Evolutionary conservation across 2,113 vertebrate species (phyloP), one percentile per base, ranked within the genome.

Genomic region (Zingel zingel): DNA sequence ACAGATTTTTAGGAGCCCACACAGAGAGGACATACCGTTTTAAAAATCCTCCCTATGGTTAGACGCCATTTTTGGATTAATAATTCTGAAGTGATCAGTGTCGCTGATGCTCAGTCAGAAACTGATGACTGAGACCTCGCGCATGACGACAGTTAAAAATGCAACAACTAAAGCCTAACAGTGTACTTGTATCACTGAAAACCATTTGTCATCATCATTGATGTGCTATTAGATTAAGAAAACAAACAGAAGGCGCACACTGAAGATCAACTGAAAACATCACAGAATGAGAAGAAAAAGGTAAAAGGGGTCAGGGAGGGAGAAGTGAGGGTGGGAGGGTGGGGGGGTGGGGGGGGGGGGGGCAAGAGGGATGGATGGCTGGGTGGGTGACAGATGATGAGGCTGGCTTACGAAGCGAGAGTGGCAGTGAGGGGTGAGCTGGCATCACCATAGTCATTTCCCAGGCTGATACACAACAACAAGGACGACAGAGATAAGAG

Each of bases 381-480:
- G 72, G 57, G 45, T 74, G 85, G 53, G 81, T 94, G 95, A 95
- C 95, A 47, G 88, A 95, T 90, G 93, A 97, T 94, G 95, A 91
- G 89, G 90, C 94, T 94, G 93, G 95, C 94, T 94, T 94, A 94
- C 86, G 91, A 93, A 95, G 94, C 91, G 86, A 90, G 84, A 82
- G 94, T 92, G 94, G 92, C 90, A 93, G 94, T 94, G 93, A 95
- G 90, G 88, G 94, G 96, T 95, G 95, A 97, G 96, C 94, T 96
- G 96, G 97, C 97, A 97, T 96, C 96, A 96, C 97, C 97, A 96
- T 96, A 97, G 96, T 95, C 96, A 91, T 94, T 93, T 95, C 89
- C 92, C 88, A 93, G 93, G 91, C 87, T 93, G 90, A 87, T 90
- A 90, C 79, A 90, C 84, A 58, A 89, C 84, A 88, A 94, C 89